phyloP scores from a whole-genome alignment of 2,888 invertebrate species.

The Xestia ashworthii region DNA sequence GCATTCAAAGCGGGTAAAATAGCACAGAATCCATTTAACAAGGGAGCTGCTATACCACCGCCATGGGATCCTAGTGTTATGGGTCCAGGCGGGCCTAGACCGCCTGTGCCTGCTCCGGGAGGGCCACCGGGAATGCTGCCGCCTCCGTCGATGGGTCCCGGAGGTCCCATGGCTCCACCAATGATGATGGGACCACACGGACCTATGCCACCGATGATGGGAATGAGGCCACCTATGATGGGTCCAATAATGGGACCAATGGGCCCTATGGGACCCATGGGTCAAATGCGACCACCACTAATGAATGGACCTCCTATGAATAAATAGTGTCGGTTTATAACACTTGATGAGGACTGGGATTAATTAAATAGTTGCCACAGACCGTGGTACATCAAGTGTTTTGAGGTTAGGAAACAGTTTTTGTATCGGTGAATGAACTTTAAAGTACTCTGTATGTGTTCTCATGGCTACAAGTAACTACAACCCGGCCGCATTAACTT shows the following conservation, averaged over 20 bases:
- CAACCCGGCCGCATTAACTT: no score
- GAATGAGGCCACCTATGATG: slow-evolving; percentile 92
- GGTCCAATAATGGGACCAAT: slow-evolving; percentile 91
- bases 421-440: neutral
- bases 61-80: slow-evolving; percentile 92
- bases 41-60: slow-evolving; percentile 96
- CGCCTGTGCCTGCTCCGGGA: slow-evolving; percentile 88
- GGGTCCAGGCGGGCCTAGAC: slow-evolving; percentile 90
- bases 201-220: slow-evolving; percentile 94
- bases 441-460: neutral
- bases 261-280: slow-evolving; percentile 93
- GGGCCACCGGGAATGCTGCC: slow-evolving; percentile 92
- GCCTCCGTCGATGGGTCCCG: slow-evolving; percentile 91
- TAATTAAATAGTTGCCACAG: slow-evolving; percentile 52
- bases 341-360: slow-evolving; percentile 45
- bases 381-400: slow-evolving; percentile 18
- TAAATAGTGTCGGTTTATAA: slow-evolving; percentile 75
- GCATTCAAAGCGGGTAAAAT: slow-evolving; percentile 99
- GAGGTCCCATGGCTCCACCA: slow-evolving; percentile 93
- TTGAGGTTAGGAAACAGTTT: slow-evolving; percentile 57
- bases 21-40: slow-evolving; percentile 96
- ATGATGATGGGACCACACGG: slow-evolving; percentile 96
- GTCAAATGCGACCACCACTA: slow-evolving; percentile 93
- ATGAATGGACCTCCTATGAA: slow-evolving; percentile 93
- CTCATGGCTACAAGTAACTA: neutral